Evolutionary conservation across 2,888 invertebrate genomes (phyloP), one percentile per base, ranked within the genome.

Genomic region (Brachypalpus laphriformis): DNA sequence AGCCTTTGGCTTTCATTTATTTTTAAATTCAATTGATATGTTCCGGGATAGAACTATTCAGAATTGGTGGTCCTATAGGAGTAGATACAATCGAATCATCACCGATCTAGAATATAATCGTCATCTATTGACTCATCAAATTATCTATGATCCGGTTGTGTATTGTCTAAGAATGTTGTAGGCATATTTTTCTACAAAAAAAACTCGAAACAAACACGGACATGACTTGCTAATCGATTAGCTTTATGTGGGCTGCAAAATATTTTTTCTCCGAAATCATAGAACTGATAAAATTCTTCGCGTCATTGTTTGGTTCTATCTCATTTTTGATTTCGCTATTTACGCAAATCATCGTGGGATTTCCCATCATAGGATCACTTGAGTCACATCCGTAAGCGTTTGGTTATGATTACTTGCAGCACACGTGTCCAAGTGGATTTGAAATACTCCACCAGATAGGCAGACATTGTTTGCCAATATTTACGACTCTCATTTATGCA

Each of bases 291-390:
- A 54, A n/a, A 4, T 28, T 31, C 22, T 22, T 0, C 34, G 20
- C 37, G 40, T 57, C 57, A 57, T 40, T 16, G 56, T 34, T 7
- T 2, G 2, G 11, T 51, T 22, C 9, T 11, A 11, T 22, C 22
- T 11, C 22, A 22, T 18, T 5, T n/a, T 3, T 22, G 22, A 8
- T 9, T 40, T 40, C 14, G 40, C 11, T 49, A 22, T 49, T 51
- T 28, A 51, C 51, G 25, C 51, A 28, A 54, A 31, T 8, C 16
- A 54, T 31, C 25, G 14, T 16, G 28, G 54, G 54, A 8, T 54
- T 54, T 28, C 54, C 54, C 54, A 45, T 14, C 54, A 54, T 16
- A 54, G 28, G 57, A 57, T 37, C 57, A 57, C 57, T 37, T 40
- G 37, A 57, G 37, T 22, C 37, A 57, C 57, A 57, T 57, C 57